Evolutionary conservation across 2,113 vertebrate species (phyloP).

Genomic region (Ictalurus furcatus): DNA sequence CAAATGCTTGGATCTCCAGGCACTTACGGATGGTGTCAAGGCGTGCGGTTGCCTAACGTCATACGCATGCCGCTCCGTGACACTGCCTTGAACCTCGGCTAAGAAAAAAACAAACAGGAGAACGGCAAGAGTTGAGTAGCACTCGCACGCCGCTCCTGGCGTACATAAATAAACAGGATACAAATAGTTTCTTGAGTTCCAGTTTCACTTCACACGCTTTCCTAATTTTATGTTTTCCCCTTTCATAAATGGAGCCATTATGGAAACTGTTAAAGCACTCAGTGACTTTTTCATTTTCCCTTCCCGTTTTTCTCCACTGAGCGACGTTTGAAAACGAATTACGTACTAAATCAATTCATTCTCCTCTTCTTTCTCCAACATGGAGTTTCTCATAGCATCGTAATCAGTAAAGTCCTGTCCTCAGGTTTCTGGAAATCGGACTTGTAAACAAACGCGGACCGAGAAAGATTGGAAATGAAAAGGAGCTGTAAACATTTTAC

Average conservation of each 20-base stretch:
- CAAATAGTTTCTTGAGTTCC: conserved; percentile 23
- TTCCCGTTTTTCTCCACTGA: background rate
- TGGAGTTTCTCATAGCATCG: background rate
- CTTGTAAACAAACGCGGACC: conserved; percentile 69
- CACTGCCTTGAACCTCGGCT: conserved; percentile 55
- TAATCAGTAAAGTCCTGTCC: conserved; percentile 13
- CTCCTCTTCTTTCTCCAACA: background rate
- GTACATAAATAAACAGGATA: conserved; percentile 20
- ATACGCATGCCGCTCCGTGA: conserved; percentile 38
- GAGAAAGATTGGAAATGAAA: conserved; percentile 67
- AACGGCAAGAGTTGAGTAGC: conserved; percentile 15
- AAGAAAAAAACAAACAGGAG: conserved; percentile 25
- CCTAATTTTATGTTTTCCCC: background rate
- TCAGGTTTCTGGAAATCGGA: conserved; percentile 13
- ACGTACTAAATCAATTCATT: conserved; percentile 33
- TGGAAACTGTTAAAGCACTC: conserved; percentile 29
- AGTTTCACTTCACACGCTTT: conserved; percentile 21
- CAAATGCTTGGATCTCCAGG: conserved; percentile 48
- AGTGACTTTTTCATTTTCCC: conserved; percentile 29
- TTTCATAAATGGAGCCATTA: conserved; percentile 41
- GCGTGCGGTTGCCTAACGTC: conserved; percentile 51
- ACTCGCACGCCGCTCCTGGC: background rate
- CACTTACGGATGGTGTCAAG: conserved; percentile 52
- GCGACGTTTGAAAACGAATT: conserved; percentile 13
- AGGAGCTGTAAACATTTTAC: conserved; percentile 67